A percentile compares a stretch with the other conserved stretches of the same genome.
Evolutionary conservation across 2,888 invertebrate genomes (phyloP).

Genomic region (Agrenia bidenticulata): DNA sequence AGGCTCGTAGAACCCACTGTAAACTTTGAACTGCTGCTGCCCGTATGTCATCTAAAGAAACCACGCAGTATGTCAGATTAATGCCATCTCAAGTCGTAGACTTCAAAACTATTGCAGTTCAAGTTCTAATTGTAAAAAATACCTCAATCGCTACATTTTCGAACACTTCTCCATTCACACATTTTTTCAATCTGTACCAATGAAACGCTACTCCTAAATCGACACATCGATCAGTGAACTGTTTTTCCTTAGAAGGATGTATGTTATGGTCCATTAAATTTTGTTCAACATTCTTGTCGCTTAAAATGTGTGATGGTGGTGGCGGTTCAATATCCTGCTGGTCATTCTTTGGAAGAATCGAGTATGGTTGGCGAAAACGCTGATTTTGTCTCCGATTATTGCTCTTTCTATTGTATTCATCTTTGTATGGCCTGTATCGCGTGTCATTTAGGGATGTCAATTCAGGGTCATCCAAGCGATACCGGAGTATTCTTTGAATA

Average conservation of each 20-base stretch:
- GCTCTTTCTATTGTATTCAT: not conserved
- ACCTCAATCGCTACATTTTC: constrained; percentile 13
- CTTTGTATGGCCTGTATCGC: not conserved
- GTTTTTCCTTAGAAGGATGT: constrained; percentile 17
- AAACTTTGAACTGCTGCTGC: constrained; percentile 5
- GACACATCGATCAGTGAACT: not conserved
- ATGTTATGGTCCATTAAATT: not conserved
- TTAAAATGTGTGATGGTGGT: no score
- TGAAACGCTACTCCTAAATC: not conserved
- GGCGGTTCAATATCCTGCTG: no score
- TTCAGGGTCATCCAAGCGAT: constrained; percentile 12
- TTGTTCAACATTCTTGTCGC: no score
- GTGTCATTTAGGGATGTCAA: not conserved
- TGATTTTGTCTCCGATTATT: not conserved
- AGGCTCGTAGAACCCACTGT: constrained; percentile 5
- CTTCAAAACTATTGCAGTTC: no score
- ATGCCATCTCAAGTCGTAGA: no score
- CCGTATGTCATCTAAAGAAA: constrained; percentile 11
- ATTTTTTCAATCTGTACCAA: constrained; percentile 25
- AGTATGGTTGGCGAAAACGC: no score
- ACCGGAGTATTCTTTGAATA: constrained; percentile 16
- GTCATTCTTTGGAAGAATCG: no score
- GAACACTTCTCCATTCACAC: not conserved
- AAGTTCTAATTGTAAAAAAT: no score
- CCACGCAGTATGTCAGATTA: not conserved